phyloP scores from a whole-genome alignment of 2,113 vertebrate species.

The Cottus gobio region DNA sequence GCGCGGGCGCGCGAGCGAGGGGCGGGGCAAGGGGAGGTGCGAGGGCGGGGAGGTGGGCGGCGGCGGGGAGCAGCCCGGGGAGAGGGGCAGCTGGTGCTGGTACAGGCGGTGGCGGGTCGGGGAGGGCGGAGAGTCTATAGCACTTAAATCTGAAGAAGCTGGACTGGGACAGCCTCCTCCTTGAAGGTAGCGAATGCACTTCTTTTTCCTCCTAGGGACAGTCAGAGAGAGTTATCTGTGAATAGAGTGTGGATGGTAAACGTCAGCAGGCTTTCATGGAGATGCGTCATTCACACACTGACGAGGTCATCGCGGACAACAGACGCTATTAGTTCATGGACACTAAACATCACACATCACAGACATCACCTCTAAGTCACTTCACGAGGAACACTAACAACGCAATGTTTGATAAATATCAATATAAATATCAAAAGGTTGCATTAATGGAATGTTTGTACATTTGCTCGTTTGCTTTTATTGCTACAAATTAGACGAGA shows the following conservation, averaged over 20 bases:
- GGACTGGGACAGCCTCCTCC: slow-evolving; percentile 95
- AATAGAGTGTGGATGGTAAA: slow-evolving; percentile 88
- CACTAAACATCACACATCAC: not conserved
- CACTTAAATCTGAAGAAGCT: slow-evolving; percentile 98
- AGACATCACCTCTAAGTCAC: not conserved
- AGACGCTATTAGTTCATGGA: slow-evolving; percentile 14
- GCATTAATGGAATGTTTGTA: not conserved
- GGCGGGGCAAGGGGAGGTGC: slow-evolving; percentile 74
- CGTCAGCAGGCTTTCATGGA: slow-evolving; percentile 79
- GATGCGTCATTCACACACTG: slow-evolving; percentile 66
- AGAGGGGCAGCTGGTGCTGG: slow-evolving; percentile 52
- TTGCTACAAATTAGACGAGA: not conserved
- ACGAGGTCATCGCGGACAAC: slow-evolving; percentile 26
- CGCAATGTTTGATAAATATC: too few species aligned
- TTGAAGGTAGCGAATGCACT: slow-evolving; percentile 99
- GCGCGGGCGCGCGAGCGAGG: slow-evolving; percentile 72
- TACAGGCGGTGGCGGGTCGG: slow-evolving; percentile 70
- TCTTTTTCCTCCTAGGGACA: slow-evolving; percentile 99
- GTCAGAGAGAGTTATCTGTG: slow-evolving; percentile 95
- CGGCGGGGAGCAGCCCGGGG: slow-evolving; percentile 77
- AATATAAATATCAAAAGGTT: not conserved
- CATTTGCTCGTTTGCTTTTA: not conserved
- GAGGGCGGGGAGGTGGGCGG: slow-evolving; percentile 76
- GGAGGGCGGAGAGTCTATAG: slow-evolving; percentile 93
- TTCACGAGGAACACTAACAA: too few species aligned